These are phyloP conservation scores for Phalacrocorax brasilianus DNA, from an alignment of 2,113 vertebrate genomes.

Conservation along the genomic window DNA sequence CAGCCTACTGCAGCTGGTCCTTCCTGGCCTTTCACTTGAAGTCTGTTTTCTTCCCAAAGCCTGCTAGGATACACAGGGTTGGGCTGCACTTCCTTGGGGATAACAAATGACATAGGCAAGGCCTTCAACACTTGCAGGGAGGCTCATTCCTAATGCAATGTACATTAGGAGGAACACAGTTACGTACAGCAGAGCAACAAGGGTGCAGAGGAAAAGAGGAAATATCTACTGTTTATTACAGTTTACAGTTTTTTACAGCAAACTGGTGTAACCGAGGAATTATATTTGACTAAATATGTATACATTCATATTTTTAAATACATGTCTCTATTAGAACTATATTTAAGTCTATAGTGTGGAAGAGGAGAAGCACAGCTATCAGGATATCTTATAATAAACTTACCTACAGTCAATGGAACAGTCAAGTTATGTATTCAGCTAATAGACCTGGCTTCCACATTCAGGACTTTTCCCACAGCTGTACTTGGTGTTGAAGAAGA, in stretches of 20 bases:
- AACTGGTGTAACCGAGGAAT: background rate
- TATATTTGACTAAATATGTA: background rate
- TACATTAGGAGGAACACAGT: background rate
- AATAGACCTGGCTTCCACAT: background rate
- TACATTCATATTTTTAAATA: background rate
- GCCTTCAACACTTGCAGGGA: background rate
- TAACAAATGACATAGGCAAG: background rate
- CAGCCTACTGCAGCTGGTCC: background rate
- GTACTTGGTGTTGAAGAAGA: background rate
- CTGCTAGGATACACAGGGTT: background rate
- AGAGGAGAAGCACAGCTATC: background rate
- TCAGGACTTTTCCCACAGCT: background rate
- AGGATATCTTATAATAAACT: background rate
- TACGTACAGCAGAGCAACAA: background rate
- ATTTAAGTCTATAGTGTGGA: background rate
- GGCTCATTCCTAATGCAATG: background rate
- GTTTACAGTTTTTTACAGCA: background rate
- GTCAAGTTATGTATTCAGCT: background rate
- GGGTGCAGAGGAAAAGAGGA: background rate
- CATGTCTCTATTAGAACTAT: background rate
- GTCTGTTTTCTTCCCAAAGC: background rate
- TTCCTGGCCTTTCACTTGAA: background rate
- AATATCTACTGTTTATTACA: background rate
- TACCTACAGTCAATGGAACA: background rate
- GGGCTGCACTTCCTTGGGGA: background rate